These are phyloP conservation scores for Endomychus coccineus DNA, from an alignment of 2,888 invertebrate genomes.

Conservation along the genomic window DNA sequence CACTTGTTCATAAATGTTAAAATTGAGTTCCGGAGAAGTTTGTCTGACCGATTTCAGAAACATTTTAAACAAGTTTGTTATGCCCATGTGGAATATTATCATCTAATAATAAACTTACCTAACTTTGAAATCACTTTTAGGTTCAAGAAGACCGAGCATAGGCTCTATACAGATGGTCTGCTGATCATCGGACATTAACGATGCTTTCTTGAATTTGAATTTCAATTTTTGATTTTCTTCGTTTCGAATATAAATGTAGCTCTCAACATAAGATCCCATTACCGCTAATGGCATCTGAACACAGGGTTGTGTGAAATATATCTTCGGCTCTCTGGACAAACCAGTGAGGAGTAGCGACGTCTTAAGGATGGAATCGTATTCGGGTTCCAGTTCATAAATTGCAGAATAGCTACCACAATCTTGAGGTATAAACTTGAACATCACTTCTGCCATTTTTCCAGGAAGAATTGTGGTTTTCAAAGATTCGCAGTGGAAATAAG, in stretches of 20 bases:
- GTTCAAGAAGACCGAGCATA: conserved; percentile 7
- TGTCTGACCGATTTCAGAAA: no score
- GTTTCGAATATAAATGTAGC: conserved; percentile 47
- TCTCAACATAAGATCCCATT: conserved; percentile 48
- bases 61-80: no score
- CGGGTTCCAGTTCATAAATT: conserved; percentile 43
- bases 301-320: conserved; percentile 53
- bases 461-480: conserved; percentile 53
- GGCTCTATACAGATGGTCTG: conserved; percentile 22
- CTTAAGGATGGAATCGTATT: conserved; percentile 45
- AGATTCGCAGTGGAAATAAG: conserved; percentile 51
- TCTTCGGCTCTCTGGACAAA: conserved; percentile 54
- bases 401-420: conserved; percentile 58
- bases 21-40: no score
- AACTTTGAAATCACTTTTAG: conserved; percentile 6
- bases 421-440: conserved; percentile 58
- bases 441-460: conserved; percentile 53
- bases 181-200: conserved; percentile 50
- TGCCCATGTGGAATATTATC: no score
- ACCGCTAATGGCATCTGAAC: conserved; percentile 55
- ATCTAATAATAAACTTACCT: conserved; percentile 7
- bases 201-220: conserved; percentile 50
- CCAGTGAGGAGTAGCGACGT: conserved; percentile 57
- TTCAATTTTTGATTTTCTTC: conserved; percentile 47
- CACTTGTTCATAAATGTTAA: no score